Conservation (phyloP, 2,113 vertebrate species). For the Archilochus colubris region DNA sequence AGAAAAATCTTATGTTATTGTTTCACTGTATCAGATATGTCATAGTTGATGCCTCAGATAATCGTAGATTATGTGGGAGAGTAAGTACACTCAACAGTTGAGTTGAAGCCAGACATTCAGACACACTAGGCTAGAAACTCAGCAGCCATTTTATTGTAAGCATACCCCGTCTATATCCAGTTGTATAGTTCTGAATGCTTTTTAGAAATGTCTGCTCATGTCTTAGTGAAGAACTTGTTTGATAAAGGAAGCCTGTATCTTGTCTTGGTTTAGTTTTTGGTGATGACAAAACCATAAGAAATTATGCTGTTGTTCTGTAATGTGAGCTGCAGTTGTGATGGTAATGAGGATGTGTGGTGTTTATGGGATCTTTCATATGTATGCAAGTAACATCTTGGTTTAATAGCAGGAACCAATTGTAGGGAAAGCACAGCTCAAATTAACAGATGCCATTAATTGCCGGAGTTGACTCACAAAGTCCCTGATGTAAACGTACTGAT, state of each 20-base stretch:
- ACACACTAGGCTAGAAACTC: not conserved
- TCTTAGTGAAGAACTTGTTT: not conserved
- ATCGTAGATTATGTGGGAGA: not conserved
- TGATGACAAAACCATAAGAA: not conserved
- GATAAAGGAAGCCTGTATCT: not conserved
- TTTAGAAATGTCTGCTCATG: not conserved
- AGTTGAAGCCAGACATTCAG: not conserved
- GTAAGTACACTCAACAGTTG: not conserved
- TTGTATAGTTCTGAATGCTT: not conserved
- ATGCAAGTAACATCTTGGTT: not conserved
- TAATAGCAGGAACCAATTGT: not conserved
- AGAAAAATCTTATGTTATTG: not conserved
- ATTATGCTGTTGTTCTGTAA: not conserved
- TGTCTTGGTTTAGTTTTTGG: not conserved
- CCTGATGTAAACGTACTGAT: not conserved
- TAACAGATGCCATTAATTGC: not conserved
- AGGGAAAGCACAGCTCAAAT: not conserved
- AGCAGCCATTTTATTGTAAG: not conserved
- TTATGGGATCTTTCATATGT: not conserved
- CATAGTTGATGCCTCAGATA: not conserved
- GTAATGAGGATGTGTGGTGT: not conserved
- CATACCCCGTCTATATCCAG: not conserved
- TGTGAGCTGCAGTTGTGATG: not conserved
- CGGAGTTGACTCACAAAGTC: not conserved
- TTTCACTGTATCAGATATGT: not conserved